Evolutionary conservation across 2,888 invertebrate species (phyloP), one percentile per base, ranked within the genome.

Genomic region (Pomacea canaliculata): DNA sequence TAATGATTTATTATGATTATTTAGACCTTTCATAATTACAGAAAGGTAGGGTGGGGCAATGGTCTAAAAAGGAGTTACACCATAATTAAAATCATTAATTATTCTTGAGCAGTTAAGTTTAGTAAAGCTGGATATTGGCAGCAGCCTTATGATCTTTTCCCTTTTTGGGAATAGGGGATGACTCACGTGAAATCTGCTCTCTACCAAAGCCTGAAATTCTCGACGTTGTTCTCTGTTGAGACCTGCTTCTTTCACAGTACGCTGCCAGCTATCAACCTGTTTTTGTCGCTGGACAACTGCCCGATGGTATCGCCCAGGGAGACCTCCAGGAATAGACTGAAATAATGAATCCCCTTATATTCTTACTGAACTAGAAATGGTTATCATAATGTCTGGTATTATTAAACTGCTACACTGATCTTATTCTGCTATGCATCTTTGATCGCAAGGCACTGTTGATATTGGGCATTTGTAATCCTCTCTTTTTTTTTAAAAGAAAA

Each of bases 251-350:
- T 90, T 89, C 73, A 91, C 87, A 63, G 85, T 84, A 79, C 85
- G 86, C 84, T 90, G 90, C 90, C 90, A 90, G 49, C 79, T 78
- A 73, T 89, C 88, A n/a, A 90, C 85, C 80, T 87, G 85, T 67
- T 85, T 84, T 73, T 89, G 87, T 23, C 88, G 77, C 76, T 85
- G 85, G 19, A 78, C 81, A 19, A 90, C 78, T 7, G 87, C 87
- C 56, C 85, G 84, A 80, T 89, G 87, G 79, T 89, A 90, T 67
- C 83, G 84, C 10, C 82, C 78, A 0, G 90, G 89, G 56, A 90
- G 81, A n/a, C 84, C 85, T 9, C 87, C 86, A 12, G 90, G 90
- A 19, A 88, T 86, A 8, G 81, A 72, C 88, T 88, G 81, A 7
- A 72, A 66, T 56, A 56, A 56, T 16, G 12, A 56, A 56, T 7